A percentile compares a stretch with the other conserved stretches of the same genome.
Evolutionary conservation across 2,888 invertebrate species (phyloP).

Genomic region (Athalia rosae): DNA sequence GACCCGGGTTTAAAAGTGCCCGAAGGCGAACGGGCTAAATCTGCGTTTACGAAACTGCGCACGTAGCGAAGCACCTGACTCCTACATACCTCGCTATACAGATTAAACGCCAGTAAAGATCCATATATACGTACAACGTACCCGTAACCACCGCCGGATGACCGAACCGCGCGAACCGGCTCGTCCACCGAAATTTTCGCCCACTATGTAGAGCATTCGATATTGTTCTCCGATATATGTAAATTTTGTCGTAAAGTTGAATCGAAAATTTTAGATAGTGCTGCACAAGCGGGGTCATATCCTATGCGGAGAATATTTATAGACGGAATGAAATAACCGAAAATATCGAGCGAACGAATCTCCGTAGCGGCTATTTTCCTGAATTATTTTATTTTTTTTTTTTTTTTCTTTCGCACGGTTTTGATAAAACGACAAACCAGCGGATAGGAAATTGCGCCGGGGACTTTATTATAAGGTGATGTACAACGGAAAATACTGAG

Average conservation of each 20-base stretch:
- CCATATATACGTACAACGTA: constrained; percentile 49
- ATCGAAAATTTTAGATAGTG: not conserved
- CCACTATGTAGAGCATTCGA: not conserved
- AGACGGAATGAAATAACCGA: too few relatives aligned
- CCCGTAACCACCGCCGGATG: not conserved
- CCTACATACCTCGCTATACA: constrained; percentile 52
- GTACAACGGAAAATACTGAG: too few relatives aligned
- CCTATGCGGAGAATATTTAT: not conserved
- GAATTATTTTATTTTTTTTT: too few relatives aligned
- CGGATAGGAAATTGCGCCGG: too few relatives aligned
- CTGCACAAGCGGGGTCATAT: not conserved
- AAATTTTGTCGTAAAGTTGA: constrained; percentile 11
- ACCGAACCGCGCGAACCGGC: not conserved
- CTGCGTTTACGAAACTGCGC: constrained; percentile 46
- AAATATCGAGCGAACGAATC: too few relatives aligned
- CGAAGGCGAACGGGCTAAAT: not conserved
- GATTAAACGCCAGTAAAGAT: constrained; percentile 62
- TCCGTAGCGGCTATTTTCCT: too few relatives aligned
- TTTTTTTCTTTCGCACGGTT: too few relatives aligned
- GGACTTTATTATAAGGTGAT: too few relatives aligned
- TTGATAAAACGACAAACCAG: too few relatives aligned
- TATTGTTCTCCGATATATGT: constrained; percentile 33
- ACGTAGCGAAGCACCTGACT: constrained; percentile 52
- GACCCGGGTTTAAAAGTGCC: not conserved
- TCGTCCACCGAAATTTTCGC: constrained; percentile 16